These are phyloP conservation scores for Paradoxurus hermaphroditus DNA, from an alignment of 2,113 vertebrate genomes.

Conservation along the genomic window DNA sequence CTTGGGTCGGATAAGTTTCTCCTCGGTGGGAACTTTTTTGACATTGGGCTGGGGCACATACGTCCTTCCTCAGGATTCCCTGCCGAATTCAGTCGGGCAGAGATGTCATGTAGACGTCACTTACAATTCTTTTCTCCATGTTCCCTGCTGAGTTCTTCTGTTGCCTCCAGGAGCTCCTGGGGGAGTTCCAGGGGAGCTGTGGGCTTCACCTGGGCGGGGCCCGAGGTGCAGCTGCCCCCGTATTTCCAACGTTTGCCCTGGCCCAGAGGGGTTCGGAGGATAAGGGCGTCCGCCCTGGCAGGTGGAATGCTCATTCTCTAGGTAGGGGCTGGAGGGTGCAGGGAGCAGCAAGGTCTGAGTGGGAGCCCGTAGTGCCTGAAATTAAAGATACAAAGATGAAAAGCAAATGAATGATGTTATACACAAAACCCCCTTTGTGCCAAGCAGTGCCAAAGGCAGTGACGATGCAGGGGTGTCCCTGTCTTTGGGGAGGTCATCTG, in stretches of 20 bases:
- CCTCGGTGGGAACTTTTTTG: neutral
- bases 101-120: neutral
- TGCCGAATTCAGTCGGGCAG: neutral
- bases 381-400: neutral
- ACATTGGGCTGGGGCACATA: accelerated
- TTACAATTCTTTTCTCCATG: neutral
- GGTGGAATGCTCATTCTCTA: neutral
- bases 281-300: neutral
- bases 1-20: neutral
- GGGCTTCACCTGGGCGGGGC: neutral
- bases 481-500: neutral
- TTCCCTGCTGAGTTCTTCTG: neutral
- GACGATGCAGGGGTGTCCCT: neutral
- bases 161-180: neutral
- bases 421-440: neutral
- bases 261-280: neutral
- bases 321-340: neutral
- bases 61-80: neutral
- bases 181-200: neutral
- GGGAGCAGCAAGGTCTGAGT: neutral
- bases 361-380: neutral
- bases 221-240: neutral
- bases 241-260: neutral
- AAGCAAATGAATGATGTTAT: neutral
- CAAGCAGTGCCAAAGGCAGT: neutral